Percentiles rank a stretch among this genome's conserved stretches.
Conservation (phyloP, 2,888 invertebrate species). For the Sarcophaga rosellei region DNA sequence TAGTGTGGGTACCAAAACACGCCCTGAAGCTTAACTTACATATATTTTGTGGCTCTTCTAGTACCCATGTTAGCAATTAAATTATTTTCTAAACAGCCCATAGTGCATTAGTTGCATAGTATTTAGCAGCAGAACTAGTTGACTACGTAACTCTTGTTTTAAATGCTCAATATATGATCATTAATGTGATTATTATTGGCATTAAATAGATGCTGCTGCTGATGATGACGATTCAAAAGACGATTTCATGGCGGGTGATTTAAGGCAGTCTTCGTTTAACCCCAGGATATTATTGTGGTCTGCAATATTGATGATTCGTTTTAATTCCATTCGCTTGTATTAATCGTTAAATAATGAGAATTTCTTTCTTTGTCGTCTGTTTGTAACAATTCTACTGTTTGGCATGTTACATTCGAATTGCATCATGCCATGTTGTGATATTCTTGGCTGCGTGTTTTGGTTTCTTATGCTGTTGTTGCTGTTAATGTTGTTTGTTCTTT, state of each 20-base stretch:
- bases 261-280: constrained; percentile 5
- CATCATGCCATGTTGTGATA: constrained; percentile 1
- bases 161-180: constrained; percentile 29
- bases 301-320: not conserved
- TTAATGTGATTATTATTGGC: constrained; percentile 23
- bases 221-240: constrained; percentile 31
- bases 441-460: constrained; percentile 48
- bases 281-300: constrained; percentile 33
- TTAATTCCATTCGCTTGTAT: constrained; percentile 15
- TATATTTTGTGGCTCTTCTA: no score
- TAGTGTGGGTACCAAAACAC: not conserved
- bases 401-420: not conserved
- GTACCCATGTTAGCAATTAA: no score
- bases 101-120: not conserved
- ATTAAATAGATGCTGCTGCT: constrained; percentile 56
- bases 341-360: constrained; percentile 62
- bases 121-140: not conserved
- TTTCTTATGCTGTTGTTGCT: constrained; percentile 8
- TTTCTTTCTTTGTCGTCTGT: constrained; percentile 9
- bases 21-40: no score
- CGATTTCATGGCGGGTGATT: constrained; percentile 34
- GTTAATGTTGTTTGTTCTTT: not conserved
- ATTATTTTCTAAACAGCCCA: not conserved
- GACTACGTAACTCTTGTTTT: constrained; percentile 25
- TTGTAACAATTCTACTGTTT: constrained; percentile 17